phyloP scores from a whole-genome alignment of 64 coral and sea anemone species.

The Pachyseris speciosa region DNA sequence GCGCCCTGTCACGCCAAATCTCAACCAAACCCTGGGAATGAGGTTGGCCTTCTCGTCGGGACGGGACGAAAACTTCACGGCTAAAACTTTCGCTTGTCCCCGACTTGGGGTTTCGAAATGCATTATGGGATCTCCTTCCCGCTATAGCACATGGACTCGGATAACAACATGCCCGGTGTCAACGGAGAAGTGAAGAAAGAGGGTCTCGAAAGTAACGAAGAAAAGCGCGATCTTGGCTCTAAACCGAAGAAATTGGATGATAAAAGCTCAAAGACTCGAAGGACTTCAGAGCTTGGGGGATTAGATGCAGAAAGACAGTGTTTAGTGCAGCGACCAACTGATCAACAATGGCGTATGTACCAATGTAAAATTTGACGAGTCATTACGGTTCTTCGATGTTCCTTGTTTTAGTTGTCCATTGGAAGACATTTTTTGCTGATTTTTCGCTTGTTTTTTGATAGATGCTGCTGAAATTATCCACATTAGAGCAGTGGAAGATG shows the following conservation, averaged over 20 bases:
- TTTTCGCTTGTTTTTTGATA: background rate
- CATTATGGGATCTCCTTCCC: background rate
- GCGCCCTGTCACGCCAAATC: no score
- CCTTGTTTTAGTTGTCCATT: background rate
- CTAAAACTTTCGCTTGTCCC: no score
- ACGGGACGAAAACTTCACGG: no score
- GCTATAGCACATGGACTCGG: conserved; percentile 33
- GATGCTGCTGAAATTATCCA: conserved; percentile 86
- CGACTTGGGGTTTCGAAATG: no score
- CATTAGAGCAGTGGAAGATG: conserved; percentile 54
- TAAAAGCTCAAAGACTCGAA: conserved; percentile 70
- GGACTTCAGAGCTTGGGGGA: conserved; percentile 29
- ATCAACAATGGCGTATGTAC: conserved; percentile 70
- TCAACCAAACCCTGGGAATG: no score
- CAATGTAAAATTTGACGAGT: background rate
- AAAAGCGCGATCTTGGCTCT: conserved; percentile 59
- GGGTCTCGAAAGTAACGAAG: conserved; percentile 48
- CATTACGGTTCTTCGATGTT: background rate
- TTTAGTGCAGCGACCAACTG: conserved; percentile 52
- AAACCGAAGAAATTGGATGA: conserved; percentile 66
- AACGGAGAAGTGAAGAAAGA: conserved; percentile 61
- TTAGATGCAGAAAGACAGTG: conserved; percentile 56
- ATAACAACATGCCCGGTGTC: conserved; percentile 47
- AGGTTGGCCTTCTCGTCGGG: no score
- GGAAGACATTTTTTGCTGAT: background rate